Evolutionary conservation across 2,888 invertebrate species (phyloP).

Genomic region (Ashinkailepas kermadecensis): DNA sequence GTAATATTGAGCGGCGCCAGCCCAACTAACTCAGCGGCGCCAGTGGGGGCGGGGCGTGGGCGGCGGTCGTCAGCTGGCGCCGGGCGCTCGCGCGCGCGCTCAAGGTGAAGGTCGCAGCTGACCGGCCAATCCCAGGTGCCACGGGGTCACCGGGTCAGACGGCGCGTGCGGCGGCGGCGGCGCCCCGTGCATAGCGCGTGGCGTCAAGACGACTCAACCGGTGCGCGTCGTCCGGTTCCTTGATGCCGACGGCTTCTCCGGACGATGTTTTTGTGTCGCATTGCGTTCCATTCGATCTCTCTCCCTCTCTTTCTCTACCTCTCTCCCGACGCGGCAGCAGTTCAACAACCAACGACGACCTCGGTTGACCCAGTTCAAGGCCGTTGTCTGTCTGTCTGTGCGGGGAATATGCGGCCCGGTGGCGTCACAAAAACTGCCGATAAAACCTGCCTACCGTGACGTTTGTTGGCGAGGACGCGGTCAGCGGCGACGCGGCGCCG

Average conservation of each 20-base stretch:
- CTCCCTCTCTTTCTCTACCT: neutral
- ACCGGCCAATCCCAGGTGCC: neutral
- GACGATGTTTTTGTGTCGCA: neutral
- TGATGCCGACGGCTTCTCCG: neutral
- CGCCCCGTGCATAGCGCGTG: too few species aligned
- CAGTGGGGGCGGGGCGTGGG: neutral
- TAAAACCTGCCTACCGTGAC: too few species aligned
- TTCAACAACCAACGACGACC: neutral
- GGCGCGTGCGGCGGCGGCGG: neutral
- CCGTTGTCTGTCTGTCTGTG: neutral
- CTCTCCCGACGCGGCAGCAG: neutral
- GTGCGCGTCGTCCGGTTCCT: too few species aligned
- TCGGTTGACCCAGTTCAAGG: slow-evolving; percentile 5
- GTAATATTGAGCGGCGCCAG: neutral
- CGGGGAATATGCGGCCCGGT: too few species aligned
- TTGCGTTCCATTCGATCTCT: neutral
- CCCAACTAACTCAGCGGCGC: neutral
- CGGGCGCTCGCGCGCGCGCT: neutral
- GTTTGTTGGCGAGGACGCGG: too few species aligned
- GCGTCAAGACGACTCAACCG: too few species aligned
- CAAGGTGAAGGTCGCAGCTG: neutral
- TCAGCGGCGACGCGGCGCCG: too few species aligned
- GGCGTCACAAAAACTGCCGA: too few species aligned
- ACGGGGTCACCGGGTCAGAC: neutral
- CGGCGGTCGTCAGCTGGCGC: neutral